Conservation (phyloP, 2,888 invertebrate species). For the Girardia tigrina region DNA sequence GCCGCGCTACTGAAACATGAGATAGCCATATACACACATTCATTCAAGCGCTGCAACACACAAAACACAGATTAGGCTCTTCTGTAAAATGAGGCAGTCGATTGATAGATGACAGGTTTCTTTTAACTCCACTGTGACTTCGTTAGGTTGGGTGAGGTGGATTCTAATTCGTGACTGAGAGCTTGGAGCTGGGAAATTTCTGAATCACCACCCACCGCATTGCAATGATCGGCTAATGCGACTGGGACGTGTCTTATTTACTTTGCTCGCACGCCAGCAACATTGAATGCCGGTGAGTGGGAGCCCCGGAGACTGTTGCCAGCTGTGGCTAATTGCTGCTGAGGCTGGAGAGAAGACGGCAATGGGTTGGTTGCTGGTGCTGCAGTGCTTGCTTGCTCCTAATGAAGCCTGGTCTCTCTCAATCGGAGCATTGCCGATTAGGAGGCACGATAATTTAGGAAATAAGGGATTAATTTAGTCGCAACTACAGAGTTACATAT, state of each 20-base stretch:
- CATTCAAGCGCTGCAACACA: conserved; percentile 20
- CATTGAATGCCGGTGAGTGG: conserved; percentile 20
- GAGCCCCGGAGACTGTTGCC: conserved; percentile 23
- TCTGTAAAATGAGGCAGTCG: conserved; percentile 23
- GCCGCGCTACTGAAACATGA: conserved; percentile 23
- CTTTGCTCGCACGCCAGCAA: conserved; percentile 23
- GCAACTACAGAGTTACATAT: conserved; percentile 17
- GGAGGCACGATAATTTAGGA: conserved; percentile 23
- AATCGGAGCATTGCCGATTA: conserved; percentile 23
- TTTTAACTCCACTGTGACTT: conserved; percentile 23
- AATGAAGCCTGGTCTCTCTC: conserved; percentile 21
- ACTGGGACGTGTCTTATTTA: conserved; percentile 23
- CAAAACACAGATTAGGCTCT: conserved; percentile 19
- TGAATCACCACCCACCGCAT: conserved; percentile 20
- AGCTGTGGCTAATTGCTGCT: conserved; percentile 23
- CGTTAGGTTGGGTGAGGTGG: conserved; percentile 21
- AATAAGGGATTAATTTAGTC: conserved; percentile 23
- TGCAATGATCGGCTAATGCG: conserved; percentile 23
- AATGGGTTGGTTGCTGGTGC: conserved; percentile 14
- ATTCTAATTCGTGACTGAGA: conserved; percentile 20
- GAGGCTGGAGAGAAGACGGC: conserved; percentile 23
- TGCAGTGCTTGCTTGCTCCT: conserved; percentile 1
- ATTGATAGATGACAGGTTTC: conserved; percentile 23
- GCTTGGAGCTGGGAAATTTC: conserved; percentile 20
- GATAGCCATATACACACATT: conserved; percentile 17